Evolutionary conservation across 2,113 vertebrate species (phyloP).

Genomic region (Odocoileus virginianus): DNA sequence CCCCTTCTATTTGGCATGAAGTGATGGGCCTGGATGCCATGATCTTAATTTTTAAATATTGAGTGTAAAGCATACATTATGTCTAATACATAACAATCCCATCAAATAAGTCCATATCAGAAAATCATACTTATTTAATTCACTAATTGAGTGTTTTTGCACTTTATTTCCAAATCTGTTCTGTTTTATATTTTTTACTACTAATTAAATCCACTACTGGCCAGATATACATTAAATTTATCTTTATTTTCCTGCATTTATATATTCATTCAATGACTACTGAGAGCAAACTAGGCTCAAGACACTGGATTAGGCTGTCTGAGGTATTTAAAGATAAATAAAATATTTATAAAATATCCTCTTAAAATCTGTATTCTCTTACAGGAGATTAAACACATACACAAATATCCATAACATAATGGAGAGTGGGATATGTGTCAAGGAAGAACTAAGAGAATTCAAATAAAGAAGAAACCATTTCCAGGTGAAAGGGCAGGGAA

Average conservation of each 20-base stretch:
- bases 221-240: neutral
- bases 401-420: neutral
- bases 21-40: neutral
- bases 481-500: neutral
- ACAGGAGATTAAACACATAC: neutral
- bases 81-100: neutral
- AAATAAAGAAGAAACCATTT: slow-evolving; percentile 16
- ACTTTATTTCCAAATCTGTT: neutral
- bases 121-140: neutral
- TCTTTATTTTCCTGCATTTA: neutral
- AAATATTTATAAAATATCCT: neutral
- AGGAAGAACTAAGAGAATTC: neutral
- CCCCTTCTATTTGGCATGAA: neutral
- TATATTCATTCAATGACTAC: neutral
- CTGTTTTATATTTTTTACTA: neutral
- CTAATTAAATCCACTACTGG: neutral
- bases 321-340: neutral
- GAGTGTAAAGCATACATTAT: neutral
- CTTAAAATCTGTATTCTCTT: neutral
- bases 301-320: neutral
- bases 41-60: neutral
- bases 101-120: neutral
- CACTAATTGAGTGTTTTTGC: neutral
- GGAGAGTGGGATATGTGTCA: neutral
- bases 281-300: neutral